phyloP scores from a whole-genome alignment of 2,113 vertebrate species.

The Scopus umbretta region DNA sequence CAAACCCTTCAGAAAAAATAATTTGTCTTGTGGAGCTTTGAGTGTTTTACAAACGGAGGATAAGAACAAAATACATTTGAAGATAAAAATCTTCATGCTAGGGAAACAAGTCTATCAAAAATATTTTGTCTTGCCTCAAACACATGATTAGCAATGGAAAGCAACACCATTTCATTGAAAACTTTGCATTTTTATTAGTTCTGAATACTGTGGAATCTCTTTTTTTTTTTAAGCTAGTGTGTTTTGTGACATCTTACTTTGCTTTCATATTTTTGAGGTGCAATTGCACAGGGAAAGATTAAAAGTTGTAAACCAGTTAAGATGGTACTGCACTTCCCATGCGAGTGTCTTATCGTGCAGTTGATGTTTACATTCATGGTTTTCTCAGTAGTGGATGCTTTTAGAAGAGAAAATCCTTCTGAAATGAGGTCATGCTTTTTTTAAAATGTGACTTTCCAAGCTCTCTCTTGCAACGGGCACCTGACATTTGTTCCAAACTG shows the following conservation, averaged over 20 bases:
- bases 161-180: not conserved
- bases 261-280: not conserved
- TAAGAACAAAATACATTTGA: not conserved
- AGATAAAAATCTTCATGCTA: not conserved
- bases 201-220: not conserved
- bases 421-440: slow-evolving; percentile 42
- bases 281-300: not conserved
- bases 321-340: not conserved
- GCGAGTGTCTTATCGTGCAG: accelerated
- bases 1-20: not conserved
- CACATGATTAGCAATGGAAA: not conserved
- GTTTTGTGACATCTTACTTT: not conserved
- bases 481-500: slow-evolving; percentile 74
- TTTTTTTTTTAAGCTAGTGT: not conserved
- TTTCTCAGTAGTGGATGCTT: not conserved
- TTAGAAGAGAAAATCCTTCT: not conserved
- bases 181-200: not conserved
- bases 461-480: slow-evolving; percentile 69
- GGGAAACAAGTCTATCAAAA: not conserved
- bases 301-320: not conserved
- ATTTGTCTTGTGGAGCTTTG: not conserved
- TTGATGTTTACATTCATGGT: not conserved
- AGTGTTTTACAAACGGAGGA: not conserved
- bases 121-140: not conserved
- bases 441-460: slow-evolving; percentile 57